Evolutionary conservation across 2,888 invertebrate species (phyloP), one percentile per base, ranked within the genome.

Genomic region (Ryuthela nishihirai): DNA sequence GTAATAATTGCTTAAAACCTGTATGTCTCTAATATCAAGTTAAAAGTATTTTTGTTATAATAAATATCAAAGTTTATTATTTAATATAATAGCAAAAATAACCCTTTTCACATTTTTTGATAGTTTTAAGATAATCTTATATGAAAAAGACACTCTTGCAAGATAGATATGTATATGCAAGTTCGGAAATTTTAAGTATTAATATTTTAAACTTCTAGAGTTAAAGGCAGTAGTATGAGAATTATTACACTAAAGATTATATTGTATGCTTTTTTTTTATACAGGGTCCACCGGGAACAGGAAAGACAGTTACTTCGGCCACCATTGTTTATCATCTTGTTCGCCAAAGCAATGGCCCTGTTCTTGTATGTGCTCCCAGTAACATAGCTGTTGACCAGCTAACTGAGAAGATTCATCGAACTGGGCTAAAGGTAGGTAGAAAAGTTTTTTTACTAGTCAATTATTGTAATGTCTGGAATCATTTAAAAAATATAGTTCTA

Each of bases 371-470:
- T 74, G 98, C 99, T 0, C 99, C 99, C 0, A 95, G 94, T 60
- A 99, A 99, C 76, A 99, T 98, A 1, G 99, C 99, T 21, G 99
- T 99, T 0, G 99, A 99, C 75, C 99, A 99, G 71, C 80, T 99
- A 17, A 98, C 99, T 0, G 98, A 98, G 75, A 99, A 99, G 76
- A 98, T 99, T 50, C 98, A 99, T 75, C 83, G 87, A 66, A 98
- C 98, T 5, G 98, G 97, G 42, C 79, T 99, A 35, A 98, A 95
- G 76, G 81, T 78, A 4, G 21, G 21, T 53, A 18, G 15, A 36
- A 21, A 26, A 39, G n/a, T 35, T 35, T 29, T n/a, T 10, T 40
- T 29, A 36, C 7, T 15, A 34, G 3, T 17, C 3, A 26, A 29
- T n/a, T n/a, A n/a, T n/a, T n/a, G n/a, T n/a, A n/a, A n/a, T n/a